Percentiles rank a stretch among this genome's conserved stretches.
phyloP scores from a whole-genome alignment of 2,888 invertebrate genomes.

The Ophion slaviceki region DNA sequence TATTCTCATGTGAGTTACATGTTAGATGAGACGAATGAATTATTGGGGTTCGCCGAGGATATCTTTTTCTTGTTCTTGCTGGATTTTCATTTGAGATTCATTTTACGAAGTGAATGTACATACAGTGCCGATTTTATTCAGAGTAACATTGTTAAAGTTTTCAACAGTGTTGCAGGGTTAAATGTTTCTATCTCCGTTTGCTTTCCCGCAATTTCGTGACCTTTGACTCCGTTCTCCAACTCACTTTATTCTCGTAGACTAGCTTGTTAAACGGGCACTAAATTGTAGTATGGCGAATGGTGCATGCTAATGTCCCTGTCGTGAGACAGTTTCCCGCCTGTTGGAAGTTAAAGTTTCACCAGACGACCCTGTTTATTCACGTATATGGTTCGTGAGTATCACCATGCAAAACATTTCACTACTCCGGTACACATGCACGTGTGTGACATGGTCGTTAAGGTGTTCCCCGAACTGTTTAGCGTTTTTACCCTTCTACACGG shows the following conservation, averaged over 20 bases:
- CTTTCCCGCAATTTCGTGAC: constrained; percentile 15
- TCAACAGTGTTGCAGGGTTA: no score
- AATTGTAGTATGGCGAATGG: constrained; percentile 75
- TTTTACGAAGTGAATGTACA: neutral
- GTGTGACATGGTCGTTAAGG: constrained; percentile 19
- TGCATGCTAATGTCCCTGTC: constrained; percentile 76
- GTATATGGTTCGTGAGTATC: constrained; percentile 61
- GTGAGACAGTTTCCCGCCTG: constrained; percentile 72
- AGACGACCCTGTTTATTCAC: constrained; percentile 71
- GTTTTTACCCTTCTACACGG: neutral
- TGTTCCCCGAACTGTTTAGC: neutral
- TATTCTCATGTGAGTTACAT: no score
- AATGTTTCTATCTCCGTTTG: neutral
- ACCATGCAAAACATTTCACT: constrained; percentile 48
- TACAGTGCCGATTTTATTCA: no score
- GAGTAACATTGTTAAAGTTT: no score
- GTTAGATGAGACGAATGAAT: no score
- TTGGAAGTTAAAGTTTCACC: constrained; percentile 77
- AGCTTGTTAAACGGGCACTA: constrained; percentile 71
- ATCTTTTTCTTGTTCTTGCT: no score
- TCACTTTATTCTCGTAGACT: constrained; percentile 43
- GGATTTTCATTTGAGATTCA: neutral
- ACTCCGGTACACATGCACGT: constrained; percentile 13
- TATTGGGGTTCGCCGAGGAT: no score
- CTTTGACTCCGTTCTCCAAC: constrained; percentile 39